Evolutionary conservation across 2,113 vertebrate genomes (phyloP), one percentile per base, ranked within the genome.

Genomic region (Rhea pennata): DNA sequence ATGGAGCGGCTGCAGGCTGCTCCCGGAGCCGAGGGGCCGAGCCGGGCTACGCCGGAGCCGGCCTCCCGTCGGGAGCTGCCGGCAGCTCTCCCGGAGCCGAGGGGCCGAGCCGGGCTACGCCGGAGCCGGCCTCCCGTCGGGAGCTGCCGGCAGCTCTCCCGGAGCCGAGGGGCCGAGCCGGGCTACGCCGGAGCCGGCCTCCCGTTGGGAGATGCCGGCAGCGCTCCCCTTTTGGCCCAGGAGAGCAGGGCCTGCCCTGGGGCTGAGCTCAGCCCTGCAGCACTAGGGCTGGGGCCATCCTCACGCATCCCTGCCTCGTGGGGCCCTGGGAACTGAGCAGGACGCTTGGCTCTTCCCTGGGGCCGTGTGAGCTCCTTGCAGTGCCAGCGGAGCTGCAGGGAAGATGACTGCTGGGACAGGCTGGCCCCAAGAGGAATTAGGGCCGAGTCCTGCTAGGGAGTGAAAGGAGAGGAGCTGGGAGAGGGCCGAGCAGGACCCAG

Each of bases 221-320:
- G 46, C 12, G 29, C 48, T 17, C 44, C 9, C 24, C 36, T 46
- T 20, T 19, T 19, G 46, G 40, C 40, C 26, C 3, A 29, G 59
- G 33, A 36, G 27, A 23, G 31, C 46, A 17, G 42, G 17, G 42
- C 15, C 39, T 21, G 36, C n/a, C 16, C 77, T 2, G 1, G 11
- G 42, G 23, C 84, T 23, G 36, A 17, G 87, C 17, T 48, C 5
- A 6, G 42, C 14, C 65, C 33, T 10, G 6, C 4, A 3, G 29
- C 23, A 19, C 15, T 0, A 2, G 46, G 23, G 31, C 22, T 44
- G 70, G 23, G 27, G 6, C 58, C 36, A 19, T 19, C 46, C 50
- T 21, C 2, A 2, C 15, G 42, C 24, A 10, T 40, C 44, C 13
- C 6, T 0, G 31, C 61, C 42, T 58, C 0, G 0, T 42, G 12